Percentiles rank a stretch among this genome's conserved stretches.
phyloP scores from a whole-genome alignment of 2,113 vertebrate genomes.

The Philantomba maxwellii region DNA sequence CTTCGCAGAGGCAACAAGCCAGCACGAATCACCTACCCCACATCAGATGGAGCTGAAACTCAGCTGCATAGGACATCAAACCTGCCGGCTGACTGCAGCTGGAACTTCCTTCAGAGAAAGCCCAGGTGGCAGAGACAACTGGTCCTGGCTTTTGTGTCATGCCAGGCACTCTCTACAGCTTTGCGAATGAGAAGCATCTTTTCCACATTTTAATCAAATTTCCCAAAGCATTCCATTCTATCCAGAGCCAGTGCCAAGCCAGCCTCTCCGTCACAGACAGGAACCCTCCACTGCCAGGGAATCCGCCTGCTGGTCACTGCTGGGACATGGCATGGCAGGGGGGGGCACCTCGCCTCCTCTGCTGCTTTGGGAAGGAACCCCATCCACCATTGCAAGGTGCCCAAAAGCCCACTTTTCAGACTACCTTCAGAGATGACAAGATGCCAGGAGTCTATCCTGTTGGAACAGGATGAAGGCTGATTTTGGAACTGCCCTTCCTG shows the following conservation, averaged over 20 bases:
- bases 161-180: not conserved
- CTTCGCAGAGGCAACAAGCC: not conserved
- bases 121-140: not conserved
- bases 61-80: not conserved
- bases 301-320: not conserved
- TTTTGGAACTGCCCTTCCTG: not conserved
- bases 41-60: not conserved
- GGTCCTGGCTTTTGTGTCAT: not conserved
- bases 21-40: not conserved
- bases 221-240: not conserved
- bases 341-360: not conserved
- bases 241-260: not conserved
- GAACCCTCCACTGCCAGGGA: not conserved
- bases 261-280: not conserved
- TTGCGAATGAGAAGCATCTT: conserved; percentile 3
- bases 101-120: not conserved
- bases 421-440: not conserved
- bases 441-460: not conserved
- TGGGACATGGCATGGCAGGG: not conserved
- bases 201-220: conserved; percentile 52
- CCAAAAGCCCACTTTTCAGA: not conserved
- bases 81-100: not conserved
- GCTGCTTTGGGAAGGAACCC: not conserved
- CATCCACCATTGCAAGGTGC: fast-evolving
- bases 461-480: not conserved